phyloP scores from a whole-genome alignment of 2,888 invertebrate genomes.

The Melanostoma mellinum region DNA sequence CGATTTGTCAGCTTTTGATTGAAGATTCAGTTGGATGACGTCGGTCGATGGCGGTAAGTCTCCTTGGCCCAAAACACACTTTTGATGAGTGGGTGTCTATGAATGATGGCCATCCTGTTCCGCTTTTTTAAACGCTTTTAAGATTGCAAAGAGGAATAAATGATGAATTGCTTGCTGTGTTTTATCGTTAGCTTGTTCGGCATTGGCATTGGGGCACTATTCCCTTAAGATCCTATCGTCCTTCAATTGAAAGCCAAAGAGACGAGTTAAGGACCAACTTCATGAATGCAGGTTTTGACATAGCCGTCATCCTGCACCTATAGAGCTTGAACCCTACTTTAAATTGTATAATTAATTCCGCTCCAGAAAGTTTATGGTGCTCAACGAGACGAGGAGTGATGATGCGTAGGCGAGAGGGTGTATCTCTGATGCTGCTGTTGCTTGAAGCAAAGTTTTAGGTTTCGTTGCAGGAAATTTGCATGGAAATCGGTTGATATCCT shows the following conservation, averaged over 20 bases:
- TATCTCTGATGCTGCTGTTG: not conserved
- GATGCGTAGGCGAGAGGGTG: not conserved
- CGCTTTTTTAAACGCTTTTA: not conserved
- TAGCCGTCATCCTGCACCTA: slow-evolving; percentile 1
- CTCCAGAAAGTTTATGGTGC: not conserved
- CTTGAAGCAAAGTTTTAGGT: slow-evolving; percentile 44
- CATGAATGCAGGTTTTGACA: slow-evolving; percentile 34
- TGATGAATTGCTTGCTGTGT: slow-evolving; percentile 58
- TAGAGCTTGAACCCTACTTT: slow-evolving; percentile 60
- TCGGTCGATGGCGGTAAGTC: slow-evolving; percentile 30
- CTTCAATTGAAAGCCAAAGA: slow-evolving; percentile 35
- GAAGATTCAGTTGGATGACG: slow-evolving; percentile 47
- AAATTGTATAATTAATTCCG: slow-evolving; percentile 71
- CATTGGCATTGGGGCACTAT: slow-evolving; percentile 1
- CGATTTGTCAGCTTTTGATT: slow-evolving; percentile 66
- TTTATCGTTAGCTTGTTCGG: slow-evolving; percentile 17
- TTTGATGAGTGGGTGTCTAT: slow-evolving; percentile 23
- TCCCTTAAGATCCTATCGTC: slow-evolving; percentile 21
- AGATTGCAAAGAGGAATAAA: slow-evolving; percentile 51
- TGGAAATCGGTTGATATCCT: slow-evolving; percentile 73
- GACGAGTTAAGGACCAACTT: slow-evolving; percentile 51
- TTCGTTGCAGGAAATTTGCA: slow-evolving; percentile 72
- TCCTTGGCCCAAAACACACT: slow-evolving; percentile 40
- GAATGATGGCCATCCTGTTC: slow-evolving; percentile 33
- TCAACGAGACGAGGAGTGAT: not conserved